Conservation (phyloP, 2,797 vertebrate genomes). For the Perodicticus potto region DNA sequence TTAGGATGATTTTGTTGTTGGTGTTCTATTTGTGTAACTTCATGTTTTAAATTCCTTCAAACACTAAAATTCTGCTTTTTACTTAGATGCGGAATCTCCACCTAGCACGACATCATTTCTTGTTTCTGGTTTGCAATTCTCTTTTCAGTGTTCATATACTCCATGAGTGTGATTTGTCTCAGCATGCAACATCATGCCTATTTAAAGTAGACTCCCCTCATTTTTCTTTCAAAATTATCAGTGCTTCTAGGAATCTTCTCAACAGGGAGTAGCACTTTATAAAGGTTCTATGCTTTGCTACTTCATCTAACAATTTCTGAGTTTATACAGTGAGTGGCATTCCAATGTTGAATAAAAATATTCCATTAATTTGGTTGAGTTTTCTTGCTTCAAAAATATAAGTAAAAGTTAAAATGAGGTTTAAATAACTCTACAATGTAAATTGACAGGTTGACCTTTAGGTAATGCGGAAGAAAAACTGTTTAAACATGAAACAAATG, state of each 20-base stretch:
- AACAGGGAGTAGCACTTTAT: slow-evolving; percentile 35
- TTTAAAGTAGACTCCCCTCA: slow-evolving; percentile 44
- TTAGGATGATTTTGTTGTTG: slow-evolving; percentile 52
- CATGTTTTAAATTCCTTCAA: slow-evolving; percentile 58
- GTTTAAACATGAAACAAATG: slow-evolving; percentile 25
- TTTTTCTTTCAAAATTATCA: slow-evolving; percentile 65
- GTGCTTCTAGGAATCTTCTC: slow-evolving; percentile 49
- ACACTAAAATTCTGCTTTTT: slow-evolving; percentile 56
- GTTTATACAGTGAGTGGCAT: slow-evolving; percentile 69
- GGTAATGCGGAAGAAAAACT: not conserved
- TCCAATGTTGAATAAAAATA: slow-evolving; percentile 15
- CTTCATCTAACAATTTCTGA: slow-evolving; percentile 74
- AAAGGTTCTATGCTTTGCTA: not conserved
- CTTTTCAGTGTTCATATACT: slow-evolving; percentile 33
- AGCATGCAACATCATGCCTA: slow-evolving; percentile 38
- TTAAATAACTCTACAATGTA: slow-evolving; percentile 17
- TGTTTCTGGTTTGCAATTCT: slow-evolving; percentile 61
- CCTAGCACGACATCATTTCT: slow-evolving; percentile 48
- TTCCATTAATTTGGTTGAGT: slow-evolving; percentile 28
- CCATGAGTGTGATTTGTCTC: slow-evolving; percentile 68
- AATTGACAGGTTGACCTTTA: not conserved
- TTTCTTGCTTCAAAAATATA: slow-evolving; percentile 38
- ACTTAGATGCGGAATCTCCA: slow-evolving; percentile 35
- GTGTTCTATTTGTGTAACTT: slow-evolving; percentile 68
- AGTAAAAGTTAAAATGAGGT: slow-evolving; percentile 48